A percentile compares a stretch with the other conserved stretches of the same genome.
phyloP scores from a whole-genome alignment of 1,140 invertebrate genomes.

The Solen grandis region DNA sequence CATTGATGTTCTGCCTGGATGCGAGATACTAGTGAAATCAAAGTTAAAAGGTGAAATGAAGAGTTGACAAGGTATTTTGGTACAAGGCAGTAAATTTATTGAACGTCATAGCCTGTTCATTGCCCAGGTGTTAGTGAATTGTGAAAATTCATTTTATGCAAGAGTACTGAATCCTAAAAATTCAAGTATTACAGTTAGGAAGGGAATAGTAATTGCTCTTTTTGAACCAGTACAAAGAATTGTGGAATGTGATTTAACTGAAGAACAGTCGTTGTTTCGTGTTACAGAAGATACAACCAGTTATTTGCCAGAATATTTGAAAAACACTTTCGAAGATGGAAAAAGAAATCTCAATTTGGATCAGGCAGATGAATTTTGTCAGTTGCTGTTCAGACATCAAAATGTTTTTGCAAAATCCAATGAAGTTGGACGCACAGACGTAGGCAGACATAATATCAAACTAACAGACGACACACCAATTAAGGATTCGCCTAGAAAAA shows the following conservation, averaged over 20 bases:
- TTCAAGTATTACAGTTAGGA: background rate
- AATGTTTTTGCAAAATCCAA: slow-evolving; percentile 27
- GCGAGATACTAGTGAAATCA: background rate
- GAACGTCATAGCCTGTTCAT: background rate
- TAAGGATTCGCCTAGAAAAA: slow-evolving; percentile 19
- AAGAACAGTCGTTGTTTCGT: background rate
- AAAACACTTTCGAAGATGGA: background rate
- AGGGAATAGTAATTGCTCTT: background rate
- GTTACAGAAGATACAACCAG: background rate
- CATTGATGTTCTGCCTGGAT: slow-evolving; percentile 14
- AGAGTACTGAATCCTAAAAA: background rate
- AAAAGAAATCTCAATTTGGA: slow-evolving; percentile 4
- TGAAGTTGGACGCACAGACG: slow-evolving; percentile 6
- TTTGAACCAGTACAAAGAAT: slow-evolving; percentile 2
- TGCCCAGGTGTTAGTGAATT: background rate
- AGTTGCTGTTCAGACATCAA: background rate
- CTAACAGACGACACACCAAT: slow-evolving; percentile 34
- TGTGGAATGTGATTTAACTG: background rate
- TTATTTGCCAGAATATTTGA: background rate
- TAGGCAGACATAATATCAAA: slow-evolving; percentile 4
- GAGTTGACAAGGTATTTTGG: background rate
- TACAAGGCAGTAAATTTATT: slow-evolving; percentile 1
- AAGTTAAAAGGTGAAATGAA: background rate
- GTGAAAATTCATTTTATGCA: background rate
- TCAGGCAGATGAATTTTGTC: background rate